Conservation (phyloP, 2,113 vertebrate genomes). For the Spizaetus ornatus region DNA sequence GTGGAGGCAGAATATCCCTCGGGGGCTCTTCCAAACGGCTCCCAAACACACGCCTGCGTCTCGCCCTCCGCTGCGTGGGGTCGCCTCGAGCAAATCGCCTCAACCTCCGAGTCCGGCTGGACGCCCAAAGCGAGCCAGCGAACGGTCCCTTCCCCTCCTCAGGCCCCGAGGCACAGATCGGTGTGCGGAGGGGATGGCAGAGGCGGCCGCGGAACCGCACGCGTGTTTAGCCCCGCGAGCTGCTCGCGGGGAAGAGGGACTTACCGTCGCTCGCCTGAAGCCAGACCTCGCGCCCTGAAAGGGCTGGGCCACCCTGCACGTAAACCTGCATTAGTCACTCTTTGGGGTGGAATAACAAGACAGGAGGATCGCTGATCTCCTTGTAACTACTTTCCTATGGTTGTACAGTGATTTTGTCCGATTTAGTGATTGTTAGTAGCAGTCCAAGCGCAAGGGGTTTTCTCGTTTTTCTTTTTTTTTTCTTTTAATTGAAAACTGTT, state of each 20-base stretch:
- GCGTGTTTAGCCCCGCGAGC: fast-evolving
- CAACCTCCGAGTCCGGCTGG: neutral
- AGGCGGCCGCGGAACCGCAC: neutral
- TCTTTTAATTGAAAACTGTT: neutral
- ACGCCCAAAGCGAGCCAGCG: neutral
- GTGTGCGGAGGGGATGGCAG: neutral
- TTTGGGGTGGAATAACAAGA: neutral
- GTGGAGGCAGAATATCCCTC: neutral
- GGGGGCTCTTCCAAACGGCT: neutral
- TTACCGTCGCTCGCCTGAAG: fast-evolving
- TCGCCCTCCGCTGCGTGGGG: neutral
- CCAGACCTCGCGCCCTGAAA: neutral
- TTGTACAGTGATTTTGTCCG: neutral
- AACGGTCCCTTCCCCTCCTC: neutral
- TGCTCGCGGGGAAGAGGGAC: neutral
- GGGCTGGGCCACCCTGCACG: neutral
- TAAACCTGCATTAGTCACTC: neutral
- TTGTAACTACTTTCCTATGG: neutral
- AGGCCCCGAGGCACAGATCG: neutral
- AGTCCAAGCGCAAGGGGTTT: neutral
- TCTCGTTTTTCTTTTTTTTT: neutral
- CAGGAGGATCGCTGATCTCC: neutral
- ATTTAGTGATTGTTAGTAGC: constrained; percentile 8
- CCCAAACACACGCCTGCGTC: fast-evolving
- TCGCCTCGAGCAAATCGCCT: neutral